Evolutionary conservation across 2,113 vertebrate species (phyloP), one percentile per base, ranked within the genome.

Genomic region (Pica pica): DNA sequence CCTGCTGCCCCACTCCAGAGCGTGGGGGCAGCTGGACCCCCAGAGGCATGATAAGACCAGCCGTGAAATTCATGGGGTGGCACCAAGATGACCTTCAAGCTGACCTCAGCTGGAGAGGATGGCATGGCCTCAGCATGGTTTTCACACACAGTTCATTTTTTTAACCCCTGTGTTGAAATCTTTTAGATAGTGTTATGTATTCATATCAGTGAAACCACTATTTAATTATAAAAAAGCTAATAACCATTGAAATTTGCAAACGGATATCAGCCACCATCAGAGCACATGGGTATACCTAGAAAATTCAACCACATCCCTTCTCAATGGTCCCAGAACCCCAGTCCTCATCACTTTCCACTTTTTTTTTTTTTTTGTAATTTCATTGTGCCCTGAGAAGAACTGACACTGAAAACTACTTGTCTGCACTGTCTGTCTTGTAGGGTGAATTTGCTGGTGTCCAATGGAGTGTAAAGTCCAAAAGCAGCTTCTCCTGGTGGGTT

Each of bases 11-110:
- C 0, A 1, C 23, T 70, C 22, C n/a, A 31, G 41, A 15, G 4
- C 60, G 21, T 68, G 47, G 61, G 61, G 47, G 23, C 63, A 86
- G 33, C 52, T 39, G 17, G 15, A 44, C 3, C 28, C 24, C 41
- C 37, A 1, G 1, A 37, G 57, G 27, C 1, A 0, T 13, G 28
- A 16, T 5, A 24, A 7, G 8, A 49, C 15, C 60, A 69, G 23
- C 39, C 8, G 4, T 37, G 46, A 87, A 49, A 67, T n/a, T 69
- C 22, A 6, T 6, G 14, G 9, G 18, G 13, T 68, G 73, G 23
- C 52, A 84, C 52, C 73, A 68, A 55, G 46, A 16, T 71, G 78
- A 57, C 22, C 64, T 84, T 57, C n/a, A 50, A 61, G 52, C 56
- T 85, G 50, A 11, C 35, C 44, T 84, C 68, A 75, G 42, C 31